A percentile compares a stretch with the other conserved stretches of the same genome.
phyloP scores from a whole-genome alignment of 2,797 vertebrate genomes.

The Sandelia bainsii region DNA sequence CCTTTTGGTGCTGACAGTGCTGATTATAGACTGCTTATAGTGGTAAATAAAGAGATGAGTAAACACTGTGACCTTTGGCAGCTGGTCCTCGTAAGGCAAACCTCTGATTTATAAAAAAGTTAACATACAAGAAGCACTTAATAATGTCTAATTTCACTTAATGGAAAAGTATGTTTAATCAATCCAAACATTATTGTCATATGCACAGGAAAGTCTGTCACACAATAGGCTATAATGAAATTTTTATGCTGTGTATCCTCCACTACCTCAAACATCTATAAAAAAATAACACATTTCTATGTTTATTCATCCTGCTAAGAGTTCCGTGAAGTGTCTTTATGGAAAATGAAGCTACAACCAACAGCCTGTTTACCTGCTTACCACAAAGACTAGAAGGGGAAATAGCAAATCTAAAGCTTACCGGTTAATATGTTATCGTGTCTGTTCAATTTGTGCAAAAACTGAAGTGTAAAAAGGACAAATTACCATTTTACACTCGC shows the following conservation, averaged over 20 bases:
- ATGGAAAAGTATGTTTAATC: not conserved
- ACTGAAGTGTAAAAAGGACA: too few species aligned
- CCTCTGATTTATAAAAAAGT: not conserved
- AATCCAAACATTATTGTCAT: too few species aligned
- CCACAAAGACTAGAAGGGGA: not conserved
- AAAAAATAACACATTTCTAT: too few species aligned
- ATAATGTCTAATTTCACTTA: not conserved
- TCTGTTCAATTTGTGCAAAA: too few species aligned
- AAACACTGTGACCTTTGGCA: slow-evolving; percentile 39
- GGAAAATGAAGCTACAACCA: not conserved
- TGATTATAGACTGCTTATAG: slow-evolving; percentile 43
- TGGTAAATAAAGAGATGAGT: slow-evolving; percentile 36
- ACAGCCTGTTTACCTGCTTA: not conserved
- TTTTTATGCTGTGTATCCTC: too few species aligned
- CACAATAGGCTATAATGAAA: too few species aligned
- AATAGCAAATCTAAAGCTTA: not conserved
- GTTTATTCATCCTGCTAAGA: too few species aligned
- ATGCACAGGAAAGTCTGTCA: too few species aligned
- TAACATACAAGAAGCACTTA: not conserved
- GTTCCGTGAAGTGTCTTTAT: too few species aligned
- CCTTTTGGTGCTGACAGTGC: slow-evolving; percentile 65
- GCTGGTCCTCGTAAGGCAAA: slow-evolving; percentile 4
- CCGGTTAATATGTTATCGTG: too few species aligned
- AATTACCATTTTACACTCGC: too few species aligned
- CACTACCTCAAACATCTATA: too few species aligned